Base-by-base conservation (phyloP, 2,113 vertebrate genomes). In the Acinonyx jubatus region DNA sequence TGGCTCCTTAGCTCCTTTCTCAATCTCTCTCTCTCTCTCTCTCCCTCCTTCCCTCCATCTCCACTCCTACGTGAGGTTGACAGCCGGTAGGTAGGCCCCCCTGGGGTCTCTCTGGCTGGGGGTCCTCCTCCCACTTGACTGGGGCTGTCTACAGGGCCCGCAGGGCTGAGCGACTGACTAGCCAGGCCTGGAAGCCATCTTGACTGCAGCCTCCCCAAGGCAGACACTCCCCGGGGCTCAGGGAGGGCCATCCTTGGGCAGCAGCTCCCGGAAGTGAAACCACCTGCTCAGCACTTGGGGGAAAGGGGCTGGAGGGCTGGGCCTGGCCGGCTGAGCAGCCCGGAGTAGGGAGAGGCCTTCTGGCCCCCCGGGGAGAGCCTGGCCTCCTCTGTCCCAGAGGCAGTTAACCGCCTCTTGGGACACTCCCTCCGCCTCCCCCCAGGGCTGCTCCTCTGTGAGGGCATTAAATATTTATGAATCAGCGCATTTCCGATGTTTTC, bases 391-490 rank as follows among this genome's bases (percentile, higher is more conserved):
- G 98, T 98, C 98, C 98, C 90, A 98, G 98, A 98, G 98, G 98
- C 98, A 98, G 73, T 98, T 98, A 98, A 98, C 99, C 97, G 79
- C 99, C 99, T 99, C 99, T 99, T 99, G 98, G 99, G 97, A 98
- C 96, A 98, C 97, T 98, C 38, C 55, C 52, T 5, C 21, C 57
- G 19, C 21, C 21, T 23, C 18, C 55, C 11, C 55, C 55, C 55
- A 6, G 5, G 89, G 97, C 96, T 93, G 71, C 97, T 98, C 79
- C 4, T 15, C 1, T 0, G 61, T 11, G 33, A 71, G 73, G 99
- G 97, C 98, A 98, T 99, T 99, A 99, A 99, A 99, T 99, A 99
- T 99, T 99, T 99, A 99, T 99, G 99, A 99, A 99, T 99, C 98
- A 98, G 99, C 98, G 95, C 98, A 98, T 98, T 98, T 99, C 98